Conservation (phyloP, 2,797 vertebrate species). For the Hydrophis major region DNA sequence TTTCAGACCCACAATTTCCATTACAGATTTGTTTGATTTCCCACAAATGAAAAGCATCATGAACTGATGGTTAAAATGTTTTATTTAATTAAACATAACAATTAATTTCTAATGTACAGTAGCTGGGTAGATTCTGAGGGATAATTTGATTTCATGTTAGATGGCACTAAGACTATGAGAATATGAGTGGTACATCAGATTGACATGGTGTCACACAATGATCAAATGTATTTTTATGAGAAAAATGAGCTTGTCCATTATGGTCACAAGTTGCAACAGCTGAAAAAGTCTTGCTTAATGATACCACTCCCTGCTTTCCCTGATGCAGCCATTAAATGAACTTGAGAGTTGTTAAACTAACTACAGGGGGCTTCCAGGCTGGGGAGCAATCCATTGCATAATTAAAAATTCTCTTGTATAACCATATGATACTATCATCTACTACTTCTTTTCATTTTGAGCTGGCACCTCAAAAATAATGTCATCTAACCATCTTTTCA, state of each 20-base stretch:
- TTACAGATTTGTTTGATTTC: background rate
- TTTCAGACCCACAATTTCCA: background rate
- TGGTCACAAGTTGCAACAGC: background rate
- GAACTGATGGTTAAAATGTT: background rate
- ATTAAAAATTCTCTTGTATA: constrained; percentile 11
- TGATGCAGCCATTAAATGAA: background rate
- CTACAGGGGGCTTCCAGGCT: background rate
- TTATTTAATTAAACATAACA: background rate
- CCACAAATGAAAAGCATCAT: background rate
- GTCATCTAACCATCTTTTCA: background rate
- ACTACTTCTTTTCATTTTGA: background rate
- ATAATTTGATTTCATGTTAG: background rate
- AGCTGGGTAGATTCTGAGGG: background rate
- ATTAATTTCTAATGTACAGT: background rate
- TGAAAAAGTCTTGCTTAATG: background rate
- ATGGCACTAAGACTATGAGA: background rate
- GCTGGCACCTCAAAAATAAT: background rate
- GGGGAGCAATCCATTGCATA: background rate
- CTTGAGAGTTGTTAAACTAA: background rate
- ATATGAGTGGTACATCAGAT: background rate
- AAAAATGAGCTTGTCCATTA: background rate
- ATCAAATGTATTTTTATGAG: background rate
- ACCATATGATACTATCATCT: background rate
- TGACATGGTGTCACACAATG: background rate
- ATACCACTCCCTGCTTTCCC: background rate